Evolutionary conservation across 2,113 vertebrate genomes (phyloP), one percentile per base, ranked within the genome.

Genomic region (Ahaetulla prasina): DNA sequence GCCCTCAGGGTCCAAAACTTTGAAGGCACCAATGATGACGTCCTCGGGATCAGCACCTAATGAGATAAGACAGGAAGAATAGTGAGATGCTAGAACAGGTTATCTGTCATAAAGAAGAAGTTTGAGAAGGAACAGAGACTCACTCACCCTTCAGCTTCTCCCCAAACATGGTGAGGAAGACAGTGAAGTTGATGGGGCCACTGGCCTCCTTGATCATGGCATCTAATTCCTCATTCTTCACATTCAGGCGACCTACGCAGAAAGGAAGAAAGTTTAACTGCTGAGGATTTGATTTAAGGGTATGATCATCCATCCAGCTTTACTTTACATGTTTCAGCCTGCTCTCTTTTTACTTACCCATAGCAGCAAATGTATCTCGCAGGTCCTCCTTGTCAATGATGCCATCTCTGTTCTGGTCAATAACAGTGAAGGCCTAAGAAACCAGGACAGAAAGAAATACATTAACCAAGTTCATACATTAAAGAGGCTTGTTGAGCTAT

Each of bases 361-460:
- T 97, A 92, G 98, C 98, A 87, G 98, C 98, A 85, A 99, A 97
- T 74, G 98, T 98, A 94, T 99, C 98, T 95, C 98, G 97, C 89
- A 99, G 96, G 91, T 99, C 98, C 85, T 99, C 98, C 96, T 99
- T 99, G 97, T 98, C 98, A 92, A 99, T 99, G 97, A 99, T 99
- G 85, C 98, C 98, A 92, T 99, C 98, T 93, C 98, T 98, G 97
- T 99, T 99, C 98, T 98, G 98, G 97, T 99, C 98, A 18, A 99
- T 98, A 95, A 99, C 98, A 92, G 98, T 99, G 98, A 99, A 99
- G 92, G 98, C 98, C 98, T 99, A 95, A n/a, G 60, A 68, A 49
- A 6, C 0, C 0, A 52, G 55, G 22, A 60, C 18, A n/a, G 14
- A 53, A 92, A 80, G 35, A 80, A 22, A 80, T 80, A 39, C 74